Conservation (phyloP, 1,140 invertebrate species). For the Aricia agestis region DNA sequence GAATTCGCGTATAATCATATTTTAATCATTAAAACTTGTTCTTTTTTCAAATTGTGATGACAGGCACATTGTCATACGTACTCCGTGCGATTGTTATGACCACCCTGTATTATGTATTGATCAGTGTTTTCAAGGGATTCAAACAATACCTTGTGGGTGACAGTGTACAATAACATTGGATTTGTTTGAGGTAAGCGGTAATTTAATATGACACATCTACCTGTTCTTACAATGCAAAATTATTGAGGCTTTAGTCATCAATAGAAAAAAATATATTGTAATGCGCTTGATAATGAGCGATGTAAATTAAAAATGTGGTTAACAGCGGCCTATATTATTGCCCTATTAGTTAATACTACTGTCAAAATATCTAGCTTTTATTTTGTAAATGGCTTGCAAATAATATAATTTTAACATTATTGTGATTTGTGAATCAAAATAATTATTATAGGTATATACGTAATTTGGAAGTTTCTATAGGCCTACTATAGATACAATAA, state of each 20-base stretch:
- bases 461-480: too few species aligned
- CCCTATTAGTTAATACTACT: too few species aligned
- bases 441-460: too few species aligned
- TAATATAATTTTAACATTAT: too few species aligned
- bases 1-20: constrained; percentile 37
- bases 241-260: background rate
- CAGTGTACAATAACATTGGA: constrained; percentile 38
- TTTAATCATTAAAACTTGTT: constrained; percentile 26
- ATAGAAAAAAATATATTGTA: background rate
- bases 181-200: constrained; percentile 24
- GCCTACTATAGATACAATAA: too few species aligned
- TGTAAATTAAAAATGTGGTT: too few species aligned
- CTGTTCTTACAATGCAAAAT: background rate
- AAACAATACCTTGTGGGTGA: constrained; percentile 44
- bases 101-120: constrained; percentile 50
- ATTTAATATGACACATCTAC: constrained; percentile 3
- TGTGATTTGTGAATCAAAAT: too few species aligned
- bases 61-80: constrained; percentile 47
- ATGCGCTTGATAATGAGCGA: background rate
- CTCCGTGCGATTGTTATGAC: constrained; percentile 48
- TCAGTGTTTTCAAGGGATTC: constrained; percentile 55
- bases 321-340: too few species aligned
- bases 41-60: constrained; percentile 45
- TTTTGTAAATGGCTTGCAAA: too few species aligned
- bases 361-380: too few species aligned